A percentile compares a stretch with the other conserved stretches of the same genome.
Evolutionary conservation across 1,140 invertebrate genomes (phyloP).

Genomic region (Drosophila grimshawi): DNA sequence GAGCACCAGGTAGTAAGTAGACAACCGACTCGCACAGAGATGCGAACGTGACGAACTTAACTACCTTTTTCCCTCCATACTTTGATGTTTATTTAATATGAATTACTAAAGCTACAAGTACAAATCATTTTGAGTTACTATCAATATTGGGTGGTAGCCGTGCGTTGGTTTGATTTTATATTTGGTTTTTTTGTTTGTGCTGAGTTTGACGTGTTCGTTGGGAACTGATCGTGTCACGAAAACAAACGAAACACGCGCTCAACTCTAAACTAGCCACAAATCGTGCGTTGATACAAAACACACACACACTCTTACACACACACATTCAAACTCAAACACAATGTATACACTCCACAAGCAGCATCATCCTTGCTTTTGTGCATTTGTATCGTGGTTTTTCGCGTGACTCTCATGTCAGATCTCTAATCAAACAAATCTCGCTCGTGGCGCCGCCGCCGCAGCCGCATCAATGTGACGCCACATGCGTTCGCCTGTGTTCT

Average conservation of each 20-base stretch:
- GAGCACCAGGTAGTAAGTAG: slow-evolving; percentile 42
- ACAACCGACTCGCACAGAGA: slow-evolving; percentile 23
- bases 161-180: too few relatives aligned
- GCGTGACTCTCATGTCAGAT: slow-evolving; percentile 74
- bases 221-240: neutral
- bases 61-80: neutral
- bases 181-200: too few relatives aligned
- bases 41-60: neutral
- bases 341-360: slow-evolving; percentile 21
- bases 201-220: too few relatives aligned
- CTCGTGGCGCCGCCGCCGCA: slow-evolving; percentile 42
- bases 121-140: too few relatives aligned
- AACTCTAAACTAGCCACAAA: slow-evolving; percentile 35
- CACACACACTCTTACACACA: slow-evolving; percentile 28
- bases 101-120: neutral
- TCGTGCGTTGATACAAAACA: slow-evolving; percentile 59
- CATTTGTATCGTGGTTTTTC: slow-evolving; percentile 49
- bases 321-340: neutral
- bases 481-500: slow-evolving; percentile 27
- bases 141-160: too few relatives aligned
- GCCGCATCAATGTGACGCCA: slow-evolving; percentile 51
- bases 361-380: slow-evolving; percentile 54
- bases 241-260: slow-evolving; percentile 13
- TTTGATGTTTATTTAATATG: neutral
- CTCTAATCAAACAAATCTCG: slow-evolving; percentile 58